Evolutionary conservation across 1,140 invertebrate genomes (phyloP).

Genomic region (Mamestra configurata): DNA sequence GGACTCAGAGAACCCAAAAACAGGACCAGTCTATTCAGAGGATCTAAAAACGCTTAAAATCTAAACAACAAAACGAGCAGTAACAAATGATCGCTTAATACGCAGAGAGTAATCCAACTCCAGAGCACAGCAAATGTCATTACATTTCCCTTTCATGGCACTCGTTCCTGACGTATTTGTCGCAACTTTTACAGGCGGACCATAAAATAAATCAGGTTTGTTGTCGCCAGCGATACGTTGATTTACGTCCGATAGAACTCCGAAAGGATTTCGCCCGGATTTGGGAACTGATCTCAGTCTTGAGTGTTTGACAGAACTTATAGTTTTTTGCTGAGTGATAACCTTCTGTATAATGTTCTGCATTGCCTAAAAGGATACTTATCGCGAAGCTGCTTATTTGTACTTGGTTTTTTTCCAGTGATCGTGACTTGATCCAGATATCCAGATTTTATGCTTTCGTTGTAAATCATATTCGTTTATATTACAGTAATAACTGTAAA

Average conservation of each 20-base stretch:
- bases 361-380: too few species aligned
- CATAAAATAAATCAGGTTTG: slow-evolving; percentile 44
- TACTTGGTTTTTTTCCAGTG: background rate
- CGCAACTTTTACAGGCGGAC: slow-evolving; percentile 14
- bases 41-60: background rate
- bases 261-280: slow-evolving; percentile 12
- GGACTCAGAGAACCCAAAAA: too few species aligned
- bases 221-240: slow-evolving; percentile 39
- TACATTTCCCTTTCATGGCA: slow-evolving; percentile 27
- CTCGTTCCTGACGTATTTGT: slow-evolving; percentile 15
- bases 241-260: slow-evolving; percentile 19
- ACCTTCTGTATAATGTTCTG: background rate
- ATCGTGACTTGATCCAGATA: too few species aligned
- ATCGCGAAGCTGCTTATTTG: background rate
- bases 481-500: background rate
- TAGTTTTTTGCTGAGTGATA: background rate
- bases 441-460: background rate
- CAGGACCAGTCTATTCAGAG: background rate
- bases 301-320: background rate
- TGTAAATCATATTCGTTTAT: background rate
- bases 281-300: background rate
- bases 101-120: slow-evolving; percentile 26
- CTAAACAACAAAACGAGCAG: background rate
- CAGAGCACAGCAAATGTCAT: slow-evolving; percentile 2
- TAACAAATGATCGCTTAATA: slow-evolving; percentile 9